Conservation (phyloP, 2,888 invertebrate genomes). For the Drosophila suboccidentalis region DNA sequence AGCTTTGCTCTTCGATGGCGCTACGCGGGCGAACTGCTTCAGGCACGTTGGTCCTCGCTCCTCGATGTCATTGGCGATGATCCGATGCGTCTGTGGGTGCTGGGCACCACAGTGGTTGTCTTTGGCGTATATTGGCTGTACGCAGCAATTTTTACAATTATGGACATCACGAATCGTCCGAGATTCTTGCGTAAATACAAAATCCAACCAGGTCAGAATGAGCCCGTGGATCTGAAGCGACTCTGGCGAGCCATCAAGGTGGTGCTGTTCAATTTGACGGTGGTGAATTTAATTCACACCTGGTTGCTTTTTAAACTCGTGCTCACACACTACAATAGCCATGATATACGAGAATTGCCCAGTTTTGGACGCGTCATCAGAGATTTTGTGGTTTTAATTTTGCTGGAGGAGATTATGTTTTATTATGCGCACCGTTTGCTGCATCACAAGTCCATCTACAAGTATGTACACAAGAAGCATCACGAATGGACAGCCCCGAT, state of each 20-base stretch:
- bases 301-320: slow-evolving; percentile 67
- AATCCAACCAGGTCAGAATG: slow-evolving; percentile 92
- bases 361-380: slow-evolving; percentile 90
- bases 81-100: slow-evolving; percentile 88
- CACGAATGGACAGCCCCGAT: slow-evolving; percentile 95
- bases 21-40: slow-evolving; percentile 90
- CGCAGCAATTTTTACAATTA: slow-evolving; percentile 90
- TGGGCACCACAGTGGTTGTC: slow-evolving; percentile 87
- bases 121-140: slow-evolving; percentile 90
- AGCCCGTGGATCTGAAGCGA: slow-evolving; percentile 88
- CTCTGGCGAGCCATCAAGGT: slow-evolving; percentile 88
- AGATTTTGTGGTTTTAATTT: slow-evolving; percentile 89
- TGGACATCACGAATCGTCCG: slow-evolving; percentile 91
- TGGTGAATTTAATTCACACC: slow-evolving; percentile 88
- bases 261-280: slow-evolving; percentile 90
- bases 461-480: slow-evolving; percentile 93
- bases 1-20: slow-evolving; percentile 87
- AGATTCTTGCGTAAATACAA: slow-evolving; percentile 90
- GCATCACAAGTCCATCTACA: slow-evolving; percentile 91
- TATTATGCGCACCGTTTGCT: slow-evolving; percentile 94
- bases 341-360: slow-evolving; percentile 89
- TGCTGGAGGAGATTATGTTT: slow-evolving; percentile 92
- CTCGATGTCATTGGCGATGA: slow-evolving; percentile 88
- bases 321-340: slow-evolving; percentile 66
- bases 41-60: slow-evolving; percentile 90